Evolutionary conservation across 1,140 invertebrate genomes (phyloP).

Genomic region (Drosophila sturtevanti): DNA sequence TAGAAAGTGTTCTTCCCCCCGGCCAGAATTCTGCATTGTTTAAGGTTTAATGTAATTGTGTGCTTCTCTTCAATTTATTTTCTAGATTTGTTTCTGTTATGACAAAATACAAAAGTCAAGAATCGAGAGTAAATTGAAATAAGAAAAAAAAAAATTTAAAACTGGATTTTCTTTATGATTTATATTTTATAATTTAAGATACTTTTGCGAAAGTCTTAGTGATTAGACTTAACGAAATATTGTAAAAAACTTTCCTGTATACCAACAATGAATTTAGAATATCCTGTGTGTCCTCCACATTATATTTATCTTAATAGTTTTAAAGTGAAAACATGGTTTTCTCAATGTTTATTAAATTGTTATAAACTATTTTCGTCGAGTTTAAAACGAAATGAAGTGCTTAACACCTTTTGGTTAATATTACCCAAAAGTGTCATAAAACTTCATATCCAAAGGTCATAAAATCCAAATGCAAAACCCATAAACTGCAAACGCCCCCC

Average conservation of each 20-base stretch:
- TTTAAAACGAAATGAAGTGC: neutral
- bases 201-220: too few relatives aligned
- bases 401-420: neutral
- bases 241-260: too few relatives aligned
- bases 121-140: too few relatives aligned
- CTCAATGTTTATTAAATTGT: neutral
- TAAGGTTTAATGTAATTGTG: neutral
- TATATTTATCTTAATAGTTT: too few relatives aligned
- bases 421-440: slow-evolving; percentile 7
- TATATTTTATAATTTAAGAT: too few relatives aligned
- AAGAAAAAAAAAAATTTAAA: too few relatives aligned
- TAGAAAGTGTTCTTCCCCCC: slow-evolving; percentile 54
- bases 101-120: too few relatives aligned
- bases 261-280: too few relatives aligned
- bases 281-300: too few relatives aligned
- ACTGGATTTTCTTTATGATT: too few relatives aligned
- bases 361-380: neutral
- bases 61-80: slow-evolving; percentile 7
- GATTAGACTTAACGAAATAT: too few relatives aligned
- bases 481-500: slow-evolving; percentile 11
- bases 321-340: neutral
- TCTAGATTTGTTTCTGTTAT: neutral
- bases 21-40: slow-evolving; percentile 50
- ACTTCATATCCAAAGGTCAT: slow-evolving; percentile 7
- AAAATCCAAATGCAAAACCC: slow-evolving; percentile 11